These are phyloP conservation scores for Stramonita haemastoma DNA, from an alignment of 2,888 invertebrate genomes.

Conservation along the genomic window DNA sequence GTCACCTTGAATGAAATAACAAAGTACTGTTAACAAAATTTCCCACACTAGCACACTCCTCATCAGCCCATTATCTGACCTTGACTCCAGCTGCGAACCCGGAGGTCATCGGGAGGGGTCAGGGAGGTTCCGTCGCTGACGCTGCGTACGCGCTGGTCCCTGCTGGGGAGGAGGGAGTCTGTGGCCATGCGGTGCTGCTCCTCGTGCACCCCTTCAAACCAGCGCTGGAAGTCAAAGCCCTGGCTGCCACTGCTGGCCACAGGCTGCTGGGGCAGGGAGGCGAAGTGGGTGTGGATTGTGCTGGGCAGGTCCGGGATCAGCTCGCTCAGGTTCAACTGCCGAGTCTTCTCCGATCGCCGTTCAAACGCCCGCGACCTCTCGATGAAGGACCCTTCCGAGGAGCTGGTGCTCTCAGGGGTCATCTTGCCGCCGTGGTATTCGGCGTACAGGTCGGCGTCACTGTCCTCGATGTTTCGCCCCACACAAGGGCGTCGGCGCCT, in stretches of 20 bases:
- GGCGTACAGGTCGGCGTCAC: constrained; percentile 72
- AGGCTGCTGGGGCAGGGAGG: constrained; percentile 43
- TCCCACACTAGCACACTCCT: too few relatives aligned
- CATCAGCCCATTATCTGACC: constrained; percentile 49
- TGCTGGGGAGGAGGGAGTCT: not conserved
- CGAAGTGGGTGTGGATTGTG: constrained; percentile 73
- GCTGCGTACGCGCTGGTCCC: constrained; percentile 34
- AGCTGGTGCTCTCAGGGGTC: constrained; percentile 46
- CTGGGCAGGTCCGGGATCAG: constrained; percentile 67
- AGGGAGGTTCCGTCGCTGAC: constrained; percentile 39
- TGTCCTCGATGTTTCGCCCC: constrained; percentile 71
- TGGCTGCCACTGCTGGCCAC: not conserved
- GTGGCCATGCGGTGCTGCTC: constrained; percentile 59
- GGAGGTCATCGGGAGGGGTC: constrained; percentile 36
- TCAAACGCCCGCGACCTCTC: constrained; percentile 31
- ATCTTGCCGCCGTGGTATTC: constrained; percentile 68
- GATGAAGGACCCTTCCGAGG: constrained; percentile 45
- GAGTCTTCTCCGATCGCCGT: constrained; percentile 12
- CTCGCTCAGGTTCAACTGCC: constrained; percentile 36
- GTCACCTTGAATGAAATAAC: too few relatives aligned
- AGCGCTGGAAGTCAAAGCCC: constrained; percentile 64
- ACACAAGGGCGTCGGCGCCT: constrained; percentile 64
- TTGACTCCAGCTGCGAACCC: constrained; percentile 67
- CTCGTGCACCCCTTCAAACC: constrained; percentile 63
- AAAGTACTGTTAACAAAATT: too few relatives aligned